A percentile compares a stretch with the other conserved stretches of the same genome.
Evolutionary conservation across 2,888 invertebrate species (phyloP).

Genomic region (Amiota mariae): DNA sequence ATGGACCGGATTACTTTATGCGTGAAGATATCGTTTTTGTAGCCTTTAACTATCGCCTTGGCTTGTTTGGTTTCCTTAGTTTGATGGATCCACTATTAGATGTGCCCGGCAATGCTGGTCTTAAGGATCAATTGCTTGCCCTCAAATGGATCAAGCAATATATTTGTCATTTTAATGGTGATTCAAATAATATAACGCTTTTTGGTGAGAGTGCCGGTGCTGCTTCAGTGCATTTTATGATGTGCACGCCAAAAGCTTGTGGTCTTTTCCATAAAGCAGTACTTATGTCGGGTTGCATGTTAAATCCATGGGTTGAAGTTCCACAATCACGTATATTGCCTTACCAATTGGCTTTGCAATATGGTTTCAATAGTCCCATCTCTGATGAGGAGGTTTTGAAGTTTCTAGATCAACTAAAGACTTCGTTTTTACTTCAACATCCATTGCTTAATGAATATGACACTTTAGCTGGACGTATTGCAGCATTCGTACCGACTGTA

Average conservation of each 20-base stretch:
- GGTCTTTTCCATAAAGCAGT: conserved; percentile 69
- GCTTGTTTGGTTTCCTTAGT: conserved; percentile 73
- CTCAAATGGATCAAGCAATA: conserved; percentile 75
- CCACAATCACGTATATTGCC: conserved; percentile 50
- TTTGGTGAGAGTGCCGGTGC: conserved; percentile 76
- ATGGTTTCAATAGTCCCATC: conserved; percentile 63
- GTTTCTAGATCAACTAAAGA: conserved; percentile 57
- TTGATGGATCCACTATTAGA: conserved; percentile 70
- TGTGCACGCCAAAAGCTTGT: conserved; percentile 73
- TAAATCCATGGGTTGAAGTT: conserved; percentile 63
- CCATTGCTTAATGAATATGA: conserved; percentile 60
- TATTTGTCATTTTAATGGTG: conserved; percentile 74
- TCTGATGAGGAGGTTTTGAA: conserved; percentile 65
- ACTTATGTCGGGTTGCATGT: conserved; percentile 67
- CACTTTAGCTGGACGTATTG: conserved; percentile 52
- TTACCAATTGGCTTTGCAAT: conserved; percentile 59
- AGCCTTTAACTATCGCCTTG: conserved; percentile 74
- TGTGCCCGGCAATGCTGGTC: conserved; percentile 75
- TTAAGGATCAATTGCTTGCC: conserved; percentile 75
- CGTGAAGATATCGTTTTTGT: conserved; percentile 74
- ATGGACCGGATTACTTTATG: conserved; percentile 74
- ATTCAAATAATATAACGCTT: conserved; percentile 74
- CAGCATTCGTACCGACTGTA: conserved; percentile 63
- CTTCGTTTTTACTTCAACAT: conserved; percentile 62
- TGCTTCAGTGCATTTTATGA: conserved; percentile 73